These are phyloP conservation scores for Tethya wilhelma DNA, from an alignment of 37 sponge, comb jelly and placozoan genomes.

Conservation along the genomic window DNA sequence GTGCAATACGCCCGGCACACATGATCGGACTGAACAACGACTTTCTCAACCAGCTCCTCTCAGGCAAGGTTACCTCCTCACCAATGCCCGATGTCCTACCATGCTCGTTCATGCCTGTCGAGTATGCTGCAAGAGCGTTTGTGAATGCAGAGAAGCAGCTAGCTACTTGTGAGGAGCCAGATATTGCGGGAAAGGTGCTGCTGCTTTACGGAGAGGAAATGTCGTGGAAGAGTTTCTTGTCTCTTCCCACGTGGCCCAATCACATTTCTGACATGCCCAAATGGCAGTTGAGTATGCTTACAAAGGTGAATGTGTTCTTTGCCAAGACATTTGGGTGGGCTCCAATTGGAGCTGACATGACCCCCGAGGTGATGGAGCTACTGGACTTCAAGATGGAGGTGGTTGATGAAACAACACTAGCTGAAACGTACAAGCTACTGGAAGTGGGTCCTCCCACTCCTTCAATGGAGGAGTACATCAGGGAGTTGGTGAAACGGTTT, in stretches of 20 bases:
- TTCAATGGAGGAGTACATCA: slow-evolving; percentile 31
- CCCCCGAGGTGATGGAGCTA: slow-evolving; percentile 26
- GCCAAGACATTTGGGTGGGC: slow-evolving; percentile 44
- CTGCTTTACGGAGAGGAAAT: slow-evolving; percentile 51
- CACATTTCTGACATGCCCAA: slow-evolving; percentile 19
- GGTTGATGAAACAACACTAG: not conserved
- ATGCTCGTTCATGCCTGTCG: slow-evolving; percentile 37
- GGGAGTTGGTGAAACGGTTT: slow-evolving; percentile 26
- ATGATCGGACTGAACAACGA: slow-evolving; percentile 56
- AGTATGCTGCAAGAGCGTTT: slow-evolving; percentile 40
- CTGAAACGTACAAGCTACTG: slow-evolving; percentile 17
- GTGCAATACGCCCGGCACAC: slow-evolving; percentile 45
- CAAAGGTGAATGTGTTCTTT: slow-evolving; percentile 41
- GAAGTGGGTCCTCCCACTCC: slow-evolving; percentile 47
- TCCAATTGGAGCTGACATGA: slow-evolving; percentile 67
- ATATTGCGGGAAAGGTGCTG: slow-evolving; percentile 34
- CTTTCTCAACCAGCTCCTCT: slow-evolving; percentile 17
- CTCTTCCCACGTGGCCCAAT: slow-evolving; percentile 53
- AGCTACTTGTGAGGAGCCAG: slow-evolving; percentile 14
- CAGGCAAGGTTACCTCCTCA: slow-evolving; percentile 36
- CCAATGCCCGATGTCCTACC: slow-evolving; percentile 22
- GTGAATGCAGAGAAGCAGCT: slow-evolving; percentile 55
- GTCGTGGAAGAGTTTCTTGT: slow-evolving; percentile 45
- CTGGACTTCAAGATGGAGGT: slow-evolving; percentile 29
- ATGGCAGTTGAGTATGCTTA: slow-evolving; percentile 22